A percentile compares a stretch with the other conserved stretches of the same genome.
phyloP scores from a whole-genome alignment of 2,113 vertebrate genomes.

The Phasianus colchicus region DNA sequence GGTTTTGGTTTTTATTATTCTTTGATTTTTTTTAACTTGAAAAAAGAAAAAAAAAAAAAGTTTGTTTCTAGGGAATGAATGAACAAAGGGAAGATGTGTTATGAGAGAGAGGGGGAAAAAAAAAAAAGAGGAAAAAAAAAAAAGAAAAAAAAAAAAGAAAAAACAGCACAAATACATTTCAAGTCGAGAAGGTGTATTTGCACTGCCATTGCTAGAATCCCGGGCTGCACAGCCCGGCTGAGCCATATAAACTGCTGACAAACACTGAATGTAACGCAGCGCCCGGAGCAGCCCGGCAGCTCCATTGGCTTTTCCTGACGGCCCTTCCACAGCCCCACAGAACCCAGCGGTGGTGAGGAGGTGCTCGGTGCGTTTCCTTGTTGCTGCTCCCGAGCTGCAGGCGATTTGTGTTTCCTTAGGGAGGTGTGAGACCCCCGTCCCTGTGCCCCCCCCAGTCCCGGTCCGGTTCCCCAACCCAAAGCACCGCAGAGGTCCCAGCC shows the following conservation, averaged over 20 bases:
- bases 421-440: no score
- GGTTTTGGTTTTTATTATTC: no score
- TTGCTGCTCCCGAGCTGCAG: neutral
- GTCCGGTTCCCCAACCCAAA: neutral
- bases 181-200: constrained; percentile 71
- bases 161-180: constrained; percentile 81
- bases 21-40: constrained; percentile 33
- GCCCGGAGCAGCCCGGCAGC: neutral
- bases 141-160: no score
- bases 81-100: constrained; percentile 51
- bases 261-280: constrained; percentile 78
- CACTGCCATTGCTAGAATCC: constrained; percentile 74
- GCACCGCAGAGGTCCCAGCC: neutral
- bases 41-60: neutral
- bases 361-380: neutral
- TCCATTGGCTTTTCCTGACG: neutral
- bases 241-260: constrained; percentile 84
- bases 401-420: neutral
- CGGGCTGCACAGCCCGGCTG: constrained; percentile 69
- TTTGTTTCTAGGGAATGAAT: constrained; percentile 59
- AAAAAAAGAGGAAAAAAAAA: no score
- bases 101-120: neutral
- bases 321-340: neutral
- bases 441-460: no score
- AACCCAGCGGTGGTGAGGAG: neutral